phyloP scores from a whole-genome alignment of 2,888 invertebrate species.

The Calliphora vomitoria region DNA sequence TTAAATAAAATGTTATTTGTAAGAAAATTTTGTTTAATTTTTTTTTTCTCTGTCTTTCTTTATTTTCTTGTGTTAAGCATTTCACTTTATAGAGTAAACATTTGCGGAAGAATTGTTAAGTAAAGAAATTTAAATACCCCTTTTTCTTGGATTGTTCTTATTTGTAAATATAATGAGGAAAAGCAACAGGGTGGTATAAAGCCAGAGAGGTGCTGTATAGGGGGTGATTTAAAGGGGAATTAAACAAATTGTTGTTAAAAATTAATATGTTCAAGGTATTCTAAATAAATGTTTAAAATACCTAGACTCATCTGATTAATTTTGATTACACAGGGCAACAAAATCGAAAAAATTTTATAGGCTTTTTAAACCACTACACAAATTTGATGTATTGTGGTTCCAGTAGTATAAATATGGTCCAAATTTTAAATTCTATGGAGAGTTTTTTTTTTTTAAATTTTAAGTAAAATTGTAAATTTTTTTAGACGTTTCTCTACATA shows the following conservation, averaged over 20 bases:
- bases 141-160: neutral
- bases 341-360: too few species aligned
- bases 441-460: too few species aligned
- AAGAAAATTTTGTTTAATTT: neutral
- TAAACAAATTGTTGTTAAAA: neutral
- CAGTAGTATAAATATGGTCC: too few species aligned
- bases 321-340: too few species aligned
- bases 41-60: slow-evolving; percentile 15
- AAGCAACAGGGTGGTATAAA: slow-evolving; percentile 27
- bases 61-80: slow-evolving; percentile 33
- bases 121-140: slow-evolving; percentile 25
- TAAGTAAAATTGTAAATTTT: too few species aligned
- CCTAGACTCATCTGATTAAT: too few species aligned
- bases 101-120: slow-evolving; percentile 24
- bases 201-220: neutral
- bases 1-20: slow-evolving; percentile 32
- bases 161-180: neutral
- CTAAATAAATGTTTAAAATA: too few species aligned
- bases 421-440: too few species aligned
- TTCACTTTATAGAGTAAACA: slow-evolving; percentile 55
- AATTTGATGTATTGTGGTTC: too few species aligned
- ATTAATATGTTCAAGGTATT: too few species aligned
- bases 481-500: too few species aligned
- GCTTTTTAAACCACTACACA: too few species aligned
- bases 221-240: neutral